Percentiles rank a stretch among this genome's conserved stretches.
These are phyloP conservation scores for Drosophila demipolita DNA, from an alignment of 2,888 invertebrate species.

Conservation along the genomic window DNA sequence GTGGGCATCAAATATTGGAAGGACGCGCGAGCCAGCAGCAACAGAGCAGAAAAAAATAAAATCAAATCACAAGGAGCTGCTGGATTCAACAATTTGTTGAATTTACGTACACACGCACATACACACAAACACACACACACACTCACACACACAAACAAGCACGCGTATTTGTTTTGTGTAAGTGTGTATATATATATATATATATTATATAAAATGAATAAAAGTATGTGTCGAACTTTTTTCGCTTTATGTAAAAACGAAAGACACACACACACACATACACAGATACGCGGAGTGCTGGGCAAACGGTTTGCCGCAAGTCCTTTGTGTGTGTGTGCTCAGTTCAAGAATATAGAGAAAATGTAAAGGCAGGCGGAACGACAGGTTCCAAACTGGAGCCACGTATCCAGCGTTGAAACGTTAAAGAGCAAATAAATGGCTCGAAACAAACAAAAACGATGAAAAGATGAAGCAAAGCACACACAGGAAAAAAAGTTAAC, in stretches of 20 bases:
- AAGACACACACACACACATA: constrained; percentile 34
- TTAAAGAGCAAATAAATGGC: constrained; percentile 78
- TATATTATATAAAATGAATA: constrained; percentile 32
- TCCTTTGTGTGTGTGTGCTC: constrained; percentile 20
- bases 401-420: constrained; percentile 52
- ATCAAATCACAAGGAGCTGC: constrained; percentile 65
- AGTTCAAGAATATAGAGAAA: constrained; percentile 39
- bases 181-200: constrained; percentile 27
- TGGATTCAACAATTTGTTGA: constrained; percentile 81
- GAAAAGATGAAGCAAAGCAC: constrained; percentile 54
- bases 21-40: constrained; percentile 44
- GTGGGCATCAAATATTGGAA: constrained; percentile 62
- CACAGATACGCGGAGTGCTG: constrained; percentile 57
- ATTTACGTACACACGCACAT: constrained; percentile 54
- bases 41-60: constrained; percentile 31
- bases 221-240: constrained; percentile 50
- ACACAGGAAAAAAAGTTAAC: constrained; percentile 40
- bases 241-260: constrained; percentile 62
- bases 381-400: constrained; percentile 50
- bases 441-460: constrained; percentile 65
- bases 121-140: constrained; percentile 14
- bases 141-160: not conserved
- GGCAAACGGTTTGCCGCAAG: constrained; percentile 72
- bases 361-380: constrained; percentile 66
- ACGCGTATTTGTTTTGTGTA: not conserved